These are phyloP conservation scores for Bombus breviceps DNA, from an alignment of 1,140 invertebrate species.

Conservation along the genomic window DNA sequence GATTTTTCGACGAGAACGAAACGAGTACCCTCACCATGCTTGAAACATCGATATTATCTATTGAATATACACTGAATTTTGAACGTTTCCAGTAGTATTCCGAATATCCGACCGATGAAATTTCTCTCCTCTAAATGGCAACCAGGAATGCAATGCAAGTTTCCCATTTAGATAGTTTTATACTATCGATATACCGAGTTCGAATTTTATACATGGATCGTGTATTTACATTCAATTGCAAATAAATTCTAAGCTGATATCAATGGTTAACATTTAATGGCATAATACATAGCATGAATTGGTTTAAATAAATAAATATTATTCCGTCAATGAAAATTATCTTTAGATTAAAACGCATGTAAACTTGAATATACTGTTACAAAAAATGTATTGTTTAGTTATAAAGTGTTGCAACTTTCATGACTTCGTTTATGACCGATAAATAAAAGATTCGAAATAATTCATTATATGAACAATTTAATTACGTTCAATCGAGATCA, in stretches of 20 bases:
- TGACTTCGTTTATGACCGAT: not conserved
- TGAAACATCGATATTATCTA: not conserved
- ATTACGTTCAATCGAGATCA: not conserved
- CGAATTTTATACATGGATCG: not conserved
- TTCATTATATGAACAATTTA: not conserved
- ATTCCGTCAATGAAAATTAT: not conserved
- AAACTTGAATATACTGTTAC: too few relatives aligned
- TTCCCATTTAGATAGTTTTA: not conserved
- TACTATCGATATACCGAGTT: not conserved
- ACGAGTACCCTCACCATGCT: not conserved
- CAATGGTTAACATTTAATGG: not conserved
- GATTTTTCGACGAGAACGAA: not conserved
- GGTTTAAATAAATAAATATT: not conserved
- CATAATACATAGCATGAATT: not conserved
- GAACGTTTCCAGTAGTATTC: not conserved
- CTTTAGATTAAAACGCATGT: too few relatives aligned
- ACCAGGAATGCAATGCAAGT: not conserved
- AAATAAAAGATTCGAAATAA: not conserved
- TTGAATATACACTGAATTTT: not conserved
- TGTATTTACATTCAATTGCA: not conserved
- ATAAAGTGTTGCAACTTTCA: not conserved
- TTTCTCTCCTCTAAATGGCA: not conserved
- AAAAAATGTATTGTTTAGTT: too few relatives aligned
- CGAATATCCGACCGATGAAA: not conserved
- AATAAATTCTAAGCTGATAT: too few relatives aligned